Conservation (phyloP, 2,113 vertebrate genomes). For the Butorides virescens region DNA sequence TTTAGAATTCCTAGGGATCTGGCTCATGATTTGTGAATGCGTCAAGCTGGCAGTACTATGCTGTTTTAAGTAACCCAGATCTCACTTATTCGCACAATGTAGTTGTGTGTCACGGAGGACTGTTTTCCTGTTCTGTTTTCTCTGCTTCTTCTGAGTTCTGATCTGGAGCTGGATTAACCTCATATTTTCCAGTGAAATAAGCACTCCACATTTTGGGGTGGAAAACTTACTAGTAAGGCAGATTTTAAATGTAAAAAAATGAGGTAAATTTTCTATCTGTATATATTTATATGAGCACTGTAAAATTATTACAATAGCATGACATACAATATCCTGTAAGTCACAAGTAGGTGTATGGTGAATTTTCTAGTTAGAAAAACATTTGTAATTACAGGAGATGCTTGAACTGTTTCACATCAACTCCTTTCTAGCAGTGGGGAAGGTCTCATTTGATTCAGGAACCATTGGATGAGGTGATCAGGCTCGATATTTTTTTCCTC, state of each 20-base stretch:
- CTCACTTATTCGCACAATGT: not conserved
- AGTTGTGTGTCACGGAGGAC: not conserved
- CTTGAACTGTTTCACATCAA: not conserved
- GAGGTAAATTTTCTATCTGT: not conserved
- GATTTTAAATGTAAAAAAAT: not conserved
- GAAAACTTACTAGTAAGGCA: not conserved
- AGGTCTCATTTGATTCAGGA: not conserved
- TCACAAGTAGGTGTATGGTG: not conserved
- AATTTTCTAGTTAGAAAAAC: not conserved
- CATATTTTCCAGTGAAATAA: not conserved
- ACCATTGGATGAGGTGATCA: not conserved
- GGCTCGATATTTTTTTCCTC: not conserved
- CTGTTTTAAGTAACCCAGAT: conserved; percentile 30
- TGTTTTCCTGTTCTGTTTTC: conserved; percentile 7
- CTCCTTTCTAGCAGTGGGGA: not conserved
- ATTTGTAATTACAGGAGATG: not conserved
- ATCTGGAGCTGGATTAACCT: not conserved
- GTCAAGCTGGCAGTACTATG: not conserved
- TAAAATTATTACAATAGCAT: not conserved
- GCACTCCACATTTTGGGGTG: not conserved
- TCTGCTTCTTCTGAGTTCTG: not conserved
- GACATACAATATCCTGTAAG: not conserved
- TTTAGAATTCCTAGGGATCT: conserved; percentile 38
- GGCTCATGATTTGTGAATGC: not conserved
- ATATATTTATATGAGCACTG: not conserved